Conservation (phyloP, 2,113 vertebrate genomes). For the Spilogale gracilis region DNA sequence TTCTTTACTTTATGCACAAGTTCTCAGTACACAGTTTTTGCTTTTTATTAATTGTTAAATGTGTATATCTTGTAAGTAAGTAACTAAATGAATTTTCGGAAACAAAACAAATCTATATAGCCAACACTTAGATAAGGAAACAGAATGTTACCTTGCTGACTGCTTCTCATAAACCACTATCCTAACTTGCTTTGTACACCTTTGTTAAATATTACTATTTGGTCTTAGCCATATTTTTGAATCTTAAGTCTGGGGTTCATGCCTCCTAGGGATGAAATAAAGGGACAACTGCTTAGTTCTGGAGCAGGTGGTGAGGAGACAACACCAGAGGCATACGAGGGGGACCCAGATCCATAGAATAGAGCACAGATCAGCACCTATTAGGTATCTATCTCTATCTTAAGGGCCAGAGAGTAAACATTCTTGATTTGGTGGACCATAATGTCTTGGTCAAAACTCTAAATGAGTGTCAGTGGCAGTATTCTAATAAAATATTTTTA, state of each 20-base stretch:
- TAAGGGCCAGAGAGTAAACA: background rate
- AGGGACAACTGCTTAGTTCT: background rate
- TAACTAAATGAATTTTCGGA: background rate
- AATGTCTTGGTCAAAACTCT: background rate
- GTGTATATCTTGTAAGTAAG: background rate
- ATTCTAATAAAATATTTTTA: slow-evolving; percentile 14
- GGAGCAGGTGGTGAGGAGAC: background rate
- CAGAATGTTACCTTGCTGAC: background rate
- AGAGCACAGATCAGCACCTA: background rate
- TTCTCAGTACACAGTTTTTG: background rate
- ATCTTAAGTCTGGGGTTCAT: background rate
- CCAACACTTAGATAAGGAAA: background rate
- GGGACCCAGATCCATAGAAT: background rate
- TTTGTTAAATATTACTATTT: slow-evolving; percentile 34
- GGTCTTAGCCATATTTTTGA: background rate
- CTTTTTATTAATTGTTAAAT: background rate
- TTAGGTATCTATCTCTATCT: background rate
- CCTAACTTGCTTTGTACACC: background rate
- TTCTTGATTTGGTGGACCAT: background rate
- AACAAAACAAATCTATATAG: background rate
- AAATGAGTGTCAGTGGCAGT: background rate
- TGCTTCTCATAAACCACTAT: background rate
- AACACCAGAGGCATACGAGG: background rate
- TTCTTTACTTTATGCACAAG: background rate
- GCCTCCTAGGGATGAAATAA: background rate